These are phyloP conservation scores for Leptinotarsa texana DNA, from an alignment of 1,140 invertebrate genomes.

Conservation along the genomic window DNA sequence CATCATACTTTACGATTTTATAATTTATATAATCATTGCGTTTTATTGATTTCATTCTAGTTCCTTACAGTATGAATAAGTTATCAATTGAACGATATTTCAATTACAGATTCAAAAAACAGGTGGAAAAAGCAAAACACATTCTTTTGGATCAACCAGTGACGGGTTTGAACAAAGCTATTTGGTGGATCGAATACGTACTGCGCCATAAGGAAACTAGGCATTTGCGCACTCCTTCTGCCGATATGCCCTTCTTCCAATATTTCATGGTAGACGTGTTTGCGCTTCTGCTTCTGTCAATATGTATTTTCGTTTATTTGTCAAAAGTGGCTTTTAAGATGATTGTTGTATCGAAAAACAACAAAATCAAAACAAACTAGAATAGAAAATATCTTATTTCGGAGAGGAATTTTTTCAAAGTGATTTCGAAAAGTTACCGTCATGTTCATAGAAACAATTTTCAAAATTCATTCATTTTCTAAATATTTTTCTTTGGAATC, in stretches of 20 bases:
- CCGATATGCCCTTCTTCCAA: conserved; percentile 34
- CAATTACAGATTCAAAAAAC: neutral
- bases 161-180: conserved; percentile 52
- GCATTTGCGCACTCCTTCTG: conserved; percentile 50
- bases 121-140: neutral
- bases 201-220: conserved; percentile 57
- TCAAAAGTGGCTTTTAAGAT: neutral
- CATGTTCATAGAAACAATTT: no score
- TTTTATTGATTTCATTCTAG: no score
- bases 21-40: no score
- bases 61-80: no score
- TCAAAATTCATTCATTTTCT: no score
- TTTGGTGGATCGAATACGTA: conserved; percentile 61
- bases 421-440: no score
- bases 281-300: neutral
- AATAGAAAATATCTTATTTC: no score
- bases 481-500: no score
- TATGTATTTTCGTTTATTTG: neutral
- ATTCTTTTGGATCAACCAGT: conserved; percentile 52
- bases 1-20: no score
- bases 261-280: conserved; percentile 34
- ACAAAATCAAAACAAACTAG: neutral
- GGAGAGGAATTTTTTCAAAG: no score
- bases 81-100: no score
- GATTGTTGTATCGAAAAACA: neutral